Conservation (phyloP, 2,888 invertebrate genomes). For the Coelopa pilipes region DNA sequence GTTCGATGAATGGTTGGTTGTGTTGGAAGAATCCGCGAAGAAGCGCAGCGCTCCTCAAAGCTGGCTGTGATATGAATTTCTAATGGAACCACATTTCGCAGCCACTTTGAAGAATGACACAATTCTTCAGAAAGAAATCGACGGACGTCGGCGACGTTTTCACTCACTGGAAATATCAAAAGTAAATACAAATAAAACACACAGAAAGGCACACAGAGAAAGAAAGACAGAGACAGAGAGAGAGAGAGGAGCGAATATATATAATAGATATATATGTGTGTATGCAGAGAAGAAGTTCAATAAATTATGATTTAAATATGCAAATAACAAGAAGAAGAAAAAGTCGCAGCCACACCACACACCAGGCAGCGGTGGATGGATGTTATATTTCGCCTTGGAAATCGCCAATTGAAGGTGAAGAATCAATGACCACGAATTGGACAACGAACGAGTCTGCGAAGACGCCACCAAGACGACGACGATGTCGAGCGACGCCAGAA, state of each 20-base stretch:
- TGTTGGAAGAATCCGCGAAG: constrained; percentile 38
- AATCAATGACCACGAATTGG: constrained; percentile 24
- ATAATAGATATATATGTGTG: too few relatives aligned
- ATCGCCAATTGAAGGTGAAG: neutral
- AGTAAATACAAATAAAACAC: neutral
- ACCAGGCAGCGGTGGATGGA: too few relatives aligned
- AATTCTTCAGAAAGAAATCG: constrained; percentile 53
- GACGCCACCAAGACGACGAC: neutral
- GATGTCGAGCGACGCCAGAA: constrained; percentile 8
- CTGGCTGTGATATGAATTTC: constrained; percentile 94
- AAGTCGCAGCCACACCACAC: too few relatives aligned
- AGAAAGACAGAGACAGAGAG: too few relatives aligned
- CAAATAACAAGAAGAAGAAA: too few relatives aligned
- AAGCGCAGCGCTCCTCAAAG: constrained; percentile 89
- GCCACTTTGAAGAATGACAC: constrained; percentile 86
- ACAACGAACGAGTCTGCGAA: too few relatives aligned
- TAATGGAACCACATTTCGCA: constrained; percentile 80
- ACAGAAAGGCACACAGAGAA: neutral
- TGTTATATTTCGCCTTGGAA: too few relatives aligned
- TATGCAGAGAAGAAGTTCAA: too few relatives aligned
- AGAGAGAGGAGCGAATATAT: neutral
- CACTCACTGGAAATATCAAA: constrained; percentile 15
- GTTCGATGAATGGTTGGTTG: too few relatives aligned
- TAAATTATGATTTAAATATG: too few relatives aligned
- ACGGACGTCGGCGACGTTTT: neutral